phyloP scores from a whole-genome alignment of 2,888 invertebrate species.

The Emmelina monodactyla region DNA sequence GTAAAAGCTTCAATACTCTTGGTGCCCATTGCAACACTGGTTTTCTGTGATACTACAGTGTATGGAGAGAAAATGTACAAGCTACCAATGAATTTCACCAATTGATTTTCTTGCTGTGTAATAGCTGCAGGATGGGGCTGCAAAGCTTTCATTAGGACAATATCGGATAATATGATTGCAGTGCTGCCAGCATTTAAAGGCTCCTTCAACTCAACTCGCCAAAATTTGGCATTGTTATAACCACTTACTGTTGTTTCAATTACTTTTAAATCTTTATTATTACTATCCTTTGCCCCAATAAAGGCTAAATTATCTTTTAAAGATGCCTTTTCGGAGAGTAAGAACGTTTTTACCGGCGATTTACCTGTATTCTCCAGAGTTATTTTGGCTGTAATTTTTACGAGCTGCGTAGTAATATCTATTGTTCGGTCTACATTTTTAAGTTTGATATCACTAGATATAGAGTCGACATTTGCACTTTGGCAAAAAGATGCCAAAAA shows the following conservation, averaged over 20 bases:
- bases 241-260: slow-evolving; percentile 59
- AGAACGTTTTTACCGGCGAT: slow-evolving; percentile 72
- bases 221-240: slow-evolving; percentile 56
- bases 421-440: slow-evolving; percentile 86
- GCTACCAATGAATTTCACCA: slow-evolving; percentile 87
- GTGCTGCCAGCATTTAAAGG: slow-evolving; percentile 66
- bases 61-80: slow-evolving; percentile 88
- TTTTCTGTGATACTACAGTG: slow-evolving; percentile 79
- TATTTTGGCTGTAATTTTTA: slow-evolving; percentile 81
- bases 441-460: slow-evolving; percentile 69
- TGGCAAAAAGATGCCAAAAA: slow-evolving; percentile 32
- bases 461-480: slow-evolving; percentile 39
- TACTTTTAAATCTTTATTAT: slow-evolving; percentile 65
- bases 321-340: slow-evolving; percentile 73
- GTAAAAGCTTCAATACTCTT: slow-evolving; percentile 84
- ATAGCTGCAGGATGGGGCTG: slow-evolving; percentile 88
- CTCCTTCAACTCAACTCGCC: slow-evolving; percentile 68
- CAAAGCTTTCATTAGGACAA: slow-evolving; percentile 78
- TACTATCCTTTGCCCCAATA: slow-evolving; percentile 73
- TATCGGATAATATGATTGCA: slow-evolving; percentile 71
- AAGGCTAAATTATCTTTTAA: slow-evolving; percentile 74
- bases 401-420: slow-evolving; percentile 88
- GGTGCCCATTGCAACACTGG: slow-evolving; percentile 78
- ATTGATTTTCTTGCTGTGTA: slow-evolving; percentile 91
- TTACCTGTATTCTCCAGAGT: slow-evolving; percentile 85